phyloP scores from a whole-genome alignment of 2,797 vertebrate genomes.

The Eulemur mongoz region DNA sequence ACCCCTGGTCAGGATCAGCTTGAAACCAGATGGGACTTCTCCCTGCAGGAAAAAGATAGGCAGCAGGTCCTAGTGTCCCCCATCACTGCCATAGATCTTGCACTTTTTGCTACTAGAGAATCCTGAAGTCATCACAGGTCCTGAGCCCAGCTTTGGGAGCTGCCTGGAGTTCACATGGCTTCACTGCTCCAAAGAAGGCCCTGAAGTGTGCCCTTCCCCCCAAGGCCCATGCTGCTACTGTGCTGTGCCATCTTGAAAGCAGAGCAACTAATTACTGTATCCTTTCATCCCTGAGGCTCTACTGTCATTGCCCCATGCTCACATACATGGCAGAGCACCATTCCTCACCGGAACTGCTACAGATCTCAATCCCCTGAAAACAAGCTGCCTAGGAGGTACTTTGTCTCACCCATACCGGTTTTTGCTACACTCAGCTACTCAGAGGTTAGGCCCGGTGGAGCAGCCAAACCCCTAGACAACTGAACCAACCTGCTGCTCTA shows the following conservation, averaged over 20 bases:
- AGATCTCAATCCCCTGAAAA: not conserved
- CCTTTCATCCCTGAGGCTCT: not conserved
- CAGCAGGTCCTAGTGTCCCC: fast-evolving
- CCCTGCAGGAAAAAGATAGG: not conserved
- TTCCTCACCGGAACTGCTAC: too few relatives aligned
- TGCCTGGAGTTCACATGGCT: not conserved
- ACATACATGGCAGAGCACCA: not conserved
- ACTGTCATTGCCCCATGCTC: not conserved
- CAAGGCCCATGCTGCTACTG: not conserved
- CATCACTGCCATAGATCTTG: fast-evolving
- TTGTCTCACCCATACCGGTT: not conserved
- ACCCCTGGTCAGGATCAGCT: not conserved
- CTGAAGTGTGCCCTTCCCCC: not conserved
- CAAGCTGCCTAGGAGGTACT: not conserved
- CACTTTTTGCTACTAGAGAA: not conserved
- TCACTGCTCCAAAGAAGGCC: not conserved
- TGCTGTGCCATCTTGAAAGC: not conserved
- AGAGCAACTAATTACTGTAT: not conserved
- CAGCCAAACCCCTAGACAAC: too few relatives aligned
- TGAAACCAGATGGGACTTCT: not conserved
- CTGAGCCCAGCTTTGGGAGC: not conserved
- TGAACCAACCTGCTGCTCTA: not conserved
- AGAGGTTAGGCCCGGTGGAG: not conserved
- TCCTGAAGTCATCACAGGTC: too few relatives aligned
- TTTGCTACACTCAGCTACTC: not conserved